Conservation (phyloP, 2,797 vertebrate genomes). For the Gallinago solitaria region DNA sequence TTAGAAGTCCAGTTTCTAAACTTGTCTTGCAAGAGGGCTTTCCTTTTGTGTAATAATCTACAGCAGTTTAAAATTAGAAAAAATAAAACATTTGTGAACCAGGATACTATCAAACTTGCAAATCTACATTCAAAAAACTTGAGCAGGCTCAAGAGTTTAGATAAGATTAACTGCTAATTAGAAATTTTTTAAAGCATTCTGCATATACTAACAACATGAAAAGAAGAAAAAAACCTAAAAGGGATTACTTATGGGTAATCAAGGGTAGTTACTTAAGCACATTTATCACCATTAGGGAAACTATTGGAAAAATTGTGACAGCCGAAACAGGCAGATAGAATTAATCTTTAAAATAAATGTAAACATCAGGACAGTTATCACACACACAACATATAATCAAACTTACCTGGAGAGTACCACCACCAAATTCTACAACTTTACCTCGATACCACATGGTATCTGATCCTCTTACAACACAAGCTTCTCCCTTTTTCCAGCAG, state of each 20-base stretch:
- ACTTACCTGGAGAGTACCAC: slow-evolving; percentile 83
- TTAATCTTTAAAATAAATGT: background rate
- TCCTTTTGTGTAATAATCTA: background rate
- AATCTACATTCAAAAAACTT: background rate
- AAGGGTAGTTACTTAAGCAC: background rate
- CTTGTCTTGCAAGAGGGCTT: background rate
- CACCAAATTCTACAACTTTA: slow-evolving; percentile 81
- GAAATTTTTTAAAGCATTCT: background rate
- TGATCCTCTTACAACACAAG: slow-evolving; percentile 88
- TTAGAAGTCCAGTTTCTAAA: background rate
- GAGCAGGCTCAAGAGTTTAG: background rate
- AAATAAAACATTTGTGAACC: background rate
- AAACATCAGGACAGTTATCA: background rate
- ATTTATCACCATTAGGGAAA: background rate
- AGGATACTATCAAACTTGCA: background rate
- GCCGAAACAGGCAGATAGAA: background rate
- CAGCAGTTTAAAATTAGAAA: background rate
- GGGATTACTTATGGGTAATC: background rate
- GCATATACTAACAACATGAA: accelerated
- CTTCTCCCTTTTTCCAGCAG: slow-evolving; percentile 86
- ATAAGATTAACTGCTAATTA: background rate
- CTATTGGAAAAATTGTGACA: background rate
- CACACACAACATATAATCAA: background rate
- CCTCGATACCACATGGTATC: slow-evolving; percentile 91
- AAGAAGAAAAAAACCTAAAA: background rate